Base-by-base conservation (phyloP, 2,113 vertebrate species). In the Nothoprocta perdicaria region DNA sequence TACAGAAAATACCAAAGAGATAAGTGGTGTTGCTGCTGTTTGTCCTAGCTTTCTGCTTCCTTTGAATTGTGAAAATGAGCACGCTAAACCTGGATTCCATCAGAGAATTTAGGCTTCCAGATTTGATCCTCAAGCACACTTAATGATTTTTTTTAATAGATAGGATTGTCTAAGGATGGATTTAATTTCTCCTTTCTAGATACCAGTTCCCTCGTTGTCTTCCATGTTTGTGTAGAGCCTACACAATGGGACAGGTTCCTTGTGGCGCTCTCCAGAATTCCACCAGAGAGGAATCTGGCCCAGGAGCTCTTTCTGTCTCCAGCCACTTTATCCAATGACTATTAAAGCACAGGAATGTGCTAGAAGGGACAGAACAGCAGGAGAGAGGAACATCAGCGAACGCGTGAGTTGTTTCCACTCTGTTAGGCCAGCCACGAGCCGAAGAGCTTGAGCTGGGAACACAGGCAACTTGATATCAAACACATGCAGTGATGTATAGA, bases 1-100 rank as follows among this genome's bases (percentile, higher is more conserved):
- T 71, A 63, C 52, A 61, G 85, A 80, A 61, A 26, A 77, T 95
- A 86, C 96, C 95, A 94, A 95, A 96, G 94, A 96, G 90, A 90
- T 46, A 76, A 79, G 87, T 85, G 73, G 74, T 88, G 79, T 89
- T 61, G 72, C 92, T 58, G n/a, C 53, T 88, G 7, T 80, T 87
- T 41, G 78, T 67, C 60, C 58, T 82, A 12, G 8, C 85, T 89
- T 84, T 46, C 73, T 89, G 60, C 80, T 94, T 65, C 77, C 75
- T 93, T 40, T 67, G 82, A 90, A 58, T 68, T 52, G 7, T 74
- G 66, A 89, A 81, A 94, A 27, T 45, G 21, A 94, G 80, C 66
- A 62, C 88, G 74, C 75, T 80, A 87, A 93, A 86, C 87, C 40
- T 74, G 79, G 82, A 83, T 93, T 89, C 81, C 23, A 18, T 53